phyloP scores from a whole-genome alignment of 2,888 invertebrate species.

The Tipula vernalis region DNA sequence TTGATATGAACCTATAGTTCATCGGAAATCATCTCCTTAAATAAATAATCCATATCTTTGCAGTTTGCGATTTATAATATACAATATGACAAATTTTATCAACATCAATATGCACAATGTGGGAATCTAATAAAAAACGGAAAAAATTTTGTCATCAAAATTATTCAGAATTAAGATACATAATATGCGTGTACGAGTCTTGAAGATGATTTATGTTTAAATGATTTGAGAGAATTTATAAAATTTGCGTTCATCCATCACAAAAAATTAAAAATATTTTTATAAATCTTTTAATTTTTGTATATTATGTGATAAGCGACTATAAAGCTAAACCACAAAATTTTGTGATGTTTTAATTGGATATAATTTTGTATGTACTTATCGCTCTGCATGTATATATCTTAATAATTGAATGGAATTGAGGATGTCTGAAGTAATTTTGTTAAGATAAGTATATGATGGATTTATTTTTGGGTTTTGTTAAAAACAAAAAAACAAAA shows the following conservation, averaged over 20 bases:
- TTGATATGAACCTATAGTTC: not conserved
- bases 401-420: not conserved
- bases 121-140: not conserved
- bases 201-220: not conserved
- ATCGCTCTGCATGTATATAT: not conserved
- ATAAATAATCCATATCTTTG: not conserved
- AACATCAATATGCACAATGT: not conserved
- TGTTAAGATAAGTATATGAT: not conserved
- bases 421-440: not conserved
- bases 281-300: not conserved
- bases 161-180: not conserved
- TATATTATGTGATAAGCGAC: not conserved
- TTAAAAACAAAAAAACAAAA: too few relatives aligned
- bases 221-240: not conserved
- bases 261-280: not conserved
- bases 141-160: not conserved
- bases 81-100: not conserved
- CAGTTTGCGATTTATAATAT: not conserved
- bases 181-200: not conserved
- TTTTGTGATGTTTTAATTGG: not conserved
- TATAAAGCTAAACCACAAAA: not conserved
- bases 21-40: not conserved
- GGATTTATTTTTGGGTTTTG: not conserved
- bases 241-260: not conserved
- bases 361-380: not conserved